phyloP scores from a whole-genome alignment of 2,113 vertebrate genomes.

The Hyaena hyaena region DNA sequence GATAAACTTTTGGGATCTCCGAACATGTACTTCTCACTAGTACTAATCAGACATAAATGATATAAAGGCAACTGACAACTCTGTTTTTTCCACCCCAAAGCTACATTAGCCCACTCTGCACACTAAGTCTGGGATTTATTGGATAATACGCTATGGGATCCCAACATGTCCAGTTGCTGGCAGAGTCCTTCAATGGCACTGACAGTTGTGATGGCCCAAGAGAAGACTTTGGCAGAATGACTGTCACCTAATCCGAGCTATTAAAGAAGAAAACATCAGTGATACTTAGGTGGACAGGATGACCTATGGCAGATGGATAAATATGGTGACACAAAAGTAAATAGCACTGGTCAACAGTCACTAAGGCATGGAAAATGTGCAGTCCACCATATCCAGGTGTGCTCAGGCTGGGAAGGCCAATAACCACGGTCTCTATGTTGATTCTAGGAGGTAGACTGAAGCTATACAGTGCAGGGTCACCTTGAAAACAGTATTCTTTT shows the following conservation, averaged over 20 bases:
- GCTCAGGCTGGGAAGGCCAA: neutral
- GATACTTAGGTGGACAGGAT: neutral
- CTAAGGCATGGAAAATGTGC: neutral
- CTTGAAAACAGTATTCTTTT: neutral
- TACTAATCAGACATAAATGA: neutral
- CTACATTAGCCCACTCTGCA: neutral
- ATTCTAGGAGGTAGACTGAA: neutral
- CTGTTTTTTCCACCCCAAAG: neutral
- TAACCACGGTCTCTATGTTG: neutral
- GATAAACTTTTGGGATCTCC: neutral
- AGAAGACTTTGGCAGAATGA: neutral
- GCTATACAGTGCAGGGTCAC: neutral
- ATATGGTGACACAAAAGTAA: neutral
- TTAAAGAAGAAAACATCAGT: neutral
- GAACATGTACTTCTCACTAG: neutral
- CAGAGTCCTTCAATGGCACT: neutral
- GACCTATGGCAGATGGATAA: neutral
- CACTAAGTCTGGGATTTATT: neutral
- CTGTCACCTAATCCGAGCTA: neutral
- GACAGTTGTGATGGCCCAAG: neutral
- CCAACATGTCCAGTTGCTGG: neutral
- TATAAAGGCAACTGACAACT: neutral
- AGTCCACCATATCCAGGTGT: neutral
- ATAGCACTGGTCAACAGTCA: neutral
- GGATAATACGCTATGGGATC: neutral